phyloP scores from a whole-genome alignment of 2,113 vertebrate genomes.

The Myotis davidii region DNA sequence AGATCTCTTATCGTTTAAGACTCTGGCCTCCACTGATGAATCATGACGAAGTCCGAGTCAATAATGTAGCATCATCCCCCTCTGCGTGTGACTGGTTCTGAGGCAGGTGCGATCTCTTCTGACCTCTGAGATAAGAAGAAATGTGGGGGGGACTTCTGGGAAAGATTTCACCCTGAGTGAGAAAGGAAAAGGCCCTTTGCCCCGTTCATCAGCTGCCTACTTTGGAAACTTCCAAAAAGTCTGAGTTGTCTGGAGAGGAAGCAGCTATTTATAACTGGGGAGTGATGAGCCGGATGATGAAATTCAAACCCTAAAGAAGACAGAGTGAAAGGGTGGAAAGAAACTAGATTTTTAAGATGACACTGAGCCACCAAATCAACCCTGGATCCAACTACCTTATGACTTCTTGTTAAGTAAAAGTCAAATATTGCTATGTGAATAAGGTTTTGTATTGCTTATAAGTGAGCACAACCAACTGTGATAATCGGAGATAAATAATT shows the following conservation, averaged over 20 bases:
- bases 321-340: not conserved
- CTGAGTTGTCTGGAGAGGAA: not conserved
- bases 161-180: not conserved
- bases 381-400: not conserved
- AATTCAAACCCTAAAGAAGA: not conserved
- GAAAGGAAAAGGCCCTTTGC: not conserved
- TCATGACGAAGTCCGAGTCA: not conserved
- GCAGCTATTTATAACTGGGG: not conserved
- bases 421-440: not conserved
- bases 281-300: not conserved
- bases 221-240: not conserved
- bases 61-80: not conserved
- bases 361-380: not conserved
- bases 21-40: not conserved
- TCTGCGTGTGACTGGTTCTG: not conserved
- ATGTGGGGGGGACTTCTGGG: not conserved
- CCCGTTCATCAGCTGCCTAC: not conserved
- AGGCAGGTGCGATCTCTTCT: not conserved
- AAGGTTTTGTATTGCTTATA: not conserved
- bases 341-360: not conserved
- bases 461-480: not conserved
- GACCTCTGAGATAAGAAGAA: not conserved
- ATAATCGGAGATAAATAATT: not conserved
- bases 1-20: not conserved
- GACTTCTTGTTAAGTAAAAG: not conserved